phyloP scores from a whole-genome alignment of 1,140 invertebrate genomes.

The Rhagoletis pomonella region DNA sequence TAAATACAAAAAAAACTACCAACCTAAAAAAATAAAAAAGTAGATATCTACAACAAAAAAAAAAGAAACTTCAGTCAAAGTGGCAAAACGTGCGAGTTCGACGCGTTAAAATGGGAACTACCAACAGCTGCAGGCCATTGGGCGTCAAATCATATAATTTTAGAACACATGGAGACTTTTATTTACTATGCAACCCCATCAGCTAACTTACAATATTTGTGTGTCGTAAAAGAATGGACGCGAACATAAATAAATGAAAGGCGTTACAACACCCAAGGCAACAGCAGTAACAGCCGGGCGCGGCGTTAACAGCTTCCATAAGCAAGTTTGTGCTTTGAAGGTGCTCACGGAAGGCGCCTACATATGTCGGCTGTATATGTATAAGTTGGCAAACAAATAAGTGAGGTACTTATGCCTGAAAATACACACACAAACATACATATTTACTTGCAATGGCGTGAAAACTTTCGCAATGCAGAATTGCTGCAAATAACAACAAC shows the following conservation, averaged over 20 bases:
- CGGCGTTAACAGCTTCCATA: neutral
- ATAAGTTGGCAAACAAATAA: neutral
- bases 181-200: neutral
- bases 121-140: slow-evolving; percentile 32
- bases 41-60: neutral
- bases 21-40: neutral
- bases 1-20: neutral
- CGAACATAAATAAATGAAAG: slow-evolving; percentile 38
- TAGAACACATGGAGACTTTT: slow-evolving; percentile 17
- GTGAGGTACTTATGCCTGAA: no score
- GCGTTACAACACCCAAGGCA: slow-evolving; percentile 16
- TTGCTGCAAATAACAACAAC: slow-evolving; percentile 13
- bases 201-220: neutral
- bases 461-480: slow-evolving; percentile 21
- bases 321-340: neutral
- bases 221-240: neutral
- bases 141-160: slow-evolving; percentile 43
- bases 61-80: neutral
- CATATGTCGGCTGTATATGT: neutral
- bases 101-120: neutral
- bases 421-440: neutral
- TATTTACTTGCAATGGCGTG: neutral
- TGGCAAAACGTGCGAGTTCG: neutral
- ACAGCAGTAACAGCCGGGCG: neutral
- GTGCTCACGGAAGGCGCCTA: neutral